These are phyloP conservation scores for Botia kubotai DNA, from an alignment of 2,797 vertebrate genomes.

Conservation along the genomic window DNA sequence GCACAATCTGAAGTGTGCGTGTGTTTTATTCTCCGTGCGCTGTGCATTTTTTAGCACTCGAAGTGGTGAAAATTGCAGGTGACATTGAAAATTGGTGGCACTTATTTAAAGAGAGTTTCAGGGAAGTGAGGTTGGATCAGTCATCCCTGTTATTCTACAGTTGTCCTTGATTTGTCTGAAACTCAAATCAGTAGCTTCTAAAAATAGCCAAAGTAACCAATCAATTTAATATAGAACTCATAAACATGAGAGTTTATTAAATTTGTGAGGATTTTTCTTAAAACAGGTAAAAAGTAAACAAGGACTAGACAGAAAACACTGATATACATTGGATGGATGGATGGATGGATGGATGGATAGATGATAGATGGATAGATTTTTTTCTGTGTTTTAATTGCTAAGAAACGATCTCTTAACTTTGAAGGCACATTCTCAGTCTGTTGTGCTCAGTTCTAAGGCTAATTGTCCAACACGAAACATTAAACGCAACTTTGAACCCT, in stretches of 20 bases:
- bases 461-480: conserved; percentile 68
- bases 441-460: conserved; percentile 59
- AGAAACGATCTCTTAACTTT: background rate
- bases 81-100: conserved; percentile 38
- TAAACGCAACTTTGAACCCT: conserved; percentile 60
- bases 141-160: background rate
- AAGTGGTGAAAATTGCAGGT: conserved; percentile 46
- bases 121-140: background rate
- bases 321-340: background rate
- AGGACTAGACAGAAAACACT: background rate
- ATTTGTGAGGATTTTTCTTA: no score
- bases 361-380: background rate
- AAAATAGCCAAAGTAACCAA: background rate
- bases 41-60: conserved; percentile 45
- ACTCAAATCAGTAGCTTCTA: background rate
- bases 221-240: background rate
- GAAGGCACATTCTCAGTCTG: conserved; percentile 45
- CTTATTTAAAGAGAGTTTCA: conserved; percentile 47
- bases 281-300: background rate
- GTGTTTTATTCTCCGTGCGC: conserved; percentile 25
- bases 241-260: no score
- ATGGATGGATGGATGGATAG: background rate
- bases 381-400: background rate
- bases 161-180: background rate
- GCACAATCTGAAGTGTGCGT: conserved; percentile 23